Conservation (phyloP, 1,140 invertebrate species). For the Megathymus violae region DNA sequence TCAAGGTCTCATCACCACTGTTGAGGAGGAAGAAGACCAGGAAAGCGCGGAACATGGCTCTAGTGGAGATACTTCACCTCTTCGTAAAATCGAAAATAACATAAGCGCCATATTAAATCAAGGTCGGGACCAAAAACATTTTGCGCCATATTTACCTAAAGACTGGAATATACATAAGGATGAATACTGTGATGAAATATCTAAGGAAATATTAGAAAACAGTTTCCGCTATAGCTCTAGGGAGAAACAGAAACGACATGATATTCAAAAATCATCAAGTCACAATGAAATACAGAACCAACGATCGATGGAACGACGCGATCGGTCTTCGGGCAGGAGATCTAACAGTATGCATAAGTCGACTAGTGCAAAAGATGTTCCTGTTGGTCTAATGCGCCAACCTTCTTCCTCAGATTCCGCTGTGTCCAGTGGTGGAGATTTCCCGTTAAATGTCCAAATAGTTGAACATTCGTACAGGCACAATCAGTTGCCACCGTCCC, state of each 20-base stretch:
- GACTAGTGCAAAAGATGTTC: constrained; percentile 87
- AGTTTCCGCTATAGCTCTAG: constrained; percentile 80
- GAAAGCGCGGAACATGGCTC: constrained; percentile 80
- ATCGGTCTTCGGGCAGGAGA: constrained; percentile 78
- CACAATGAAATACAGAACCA: constrained; percentile 85
- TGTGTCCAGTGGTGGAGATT: constrained; percentile 80
- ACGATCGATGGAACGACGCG: constrained; percentile 83
- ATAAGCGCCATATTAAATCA: constrained; percentile 86
- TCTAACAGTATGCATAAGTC: constrained; percentile 87
- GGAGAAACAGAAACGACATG: constrained; percentile 81
- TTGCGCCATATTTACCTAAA: constrained; percentile 81
- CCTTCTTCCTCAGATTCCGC: constrained; percentile 76
- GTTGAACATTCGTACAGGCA: constrained; percentile 81
- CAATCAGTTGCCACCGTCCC: constrained; percentile 70
- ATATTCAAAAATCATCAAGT: constrained; percentile 85
- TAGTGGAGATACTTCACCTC: constrained; percentile 84
- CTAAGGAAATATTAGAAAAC: constrained; percentile 80
- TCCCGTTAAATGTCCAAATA: constrained; percentile 80
- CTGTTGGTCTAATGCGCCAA: constrained; percentile 83
- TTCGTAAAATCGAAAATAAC: constrained; percentile 87
- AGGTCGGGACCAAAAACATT: constrained; percentile 83
- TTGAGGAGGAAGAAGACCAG: constrained; percentile 87
- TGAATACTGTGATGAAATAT: constrained; percentile 82
- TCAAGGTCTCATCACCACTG: constrained; percentile 81
- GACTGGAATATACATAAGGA: constrained; percentile 84